Conservation (phyloP, 1,140 invertebrate genomes). For the Drosophila ananassae region DNA sequence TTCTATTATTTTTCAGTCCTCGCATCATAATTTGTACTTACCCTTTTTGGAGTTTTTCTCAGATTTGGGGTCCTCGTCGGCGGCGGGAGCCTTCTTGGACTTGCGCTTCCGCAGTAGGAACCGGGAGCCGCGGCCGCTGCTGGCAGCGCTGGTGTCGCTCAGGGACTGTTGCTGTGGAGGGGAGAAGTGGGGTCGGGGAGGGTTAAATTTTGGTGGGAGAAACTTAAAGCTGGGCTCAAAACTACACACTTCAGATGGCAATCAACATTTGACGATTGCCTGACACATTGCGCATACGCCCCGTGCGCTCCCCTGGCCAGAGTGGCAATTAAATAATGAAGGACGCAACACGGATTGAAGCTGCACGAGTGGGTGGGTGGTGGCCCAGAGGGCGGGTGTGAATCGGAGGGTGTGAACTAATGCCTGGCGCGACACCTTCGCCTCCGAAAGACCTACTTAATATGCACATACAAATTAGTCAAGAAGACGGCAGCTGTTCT, state of each 20-base stretch:
- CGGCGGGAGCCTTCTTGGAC: slow-evolving; percentile 56
- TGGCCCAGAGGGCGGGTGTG: not conserved
- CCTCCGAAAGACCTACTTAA: slow-evolving; percentile 59
- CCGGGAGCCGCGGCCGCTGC: slow-evolving; percentile 67
- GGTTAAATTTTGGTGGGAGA: not conserved
- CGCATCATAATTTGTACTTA: slow-evolving; percentile 1
- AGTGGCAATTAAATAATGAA: slow-evolving; percentile 73
- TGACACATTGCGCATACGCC: slow-evolving; percentile 51
- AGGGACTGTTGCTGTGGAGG: slow-evolving; percentile 63
- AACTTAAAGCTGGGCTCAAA: not conserved
- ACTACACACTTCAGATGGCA: not conserved
- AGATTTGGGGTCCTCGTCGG: slow-evolving; percentile 10
- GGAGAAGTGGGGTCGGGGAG: slow-evolving; percentile 1
- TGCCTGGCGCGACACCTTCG: slow-evolving; percentile 61
- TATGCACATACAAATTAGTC: slow-evolving; percentile 75
- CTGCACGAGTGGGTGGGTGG: not conserved
- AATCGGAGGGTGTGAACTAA: slow-evolving; percentile 52
- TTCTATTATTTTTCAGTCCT: too few relatives aligned
- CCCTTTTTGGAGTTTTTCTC: slow-evolving; percentile 22
- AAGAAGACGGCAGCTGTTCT: slow-evolving; percentile 34
- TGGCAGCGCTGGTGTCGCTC: slow-evolving; percentile 75
- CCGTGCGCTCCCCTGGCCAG: slow-evolving; percentile 21
- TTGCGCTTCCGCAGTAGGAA: slow-evolving; percentile 73
- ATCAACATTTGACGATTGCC: slow-evolving; percentile 30
- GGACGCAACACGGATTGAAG: slow-evolving; percentile 56